A percentile compares a stretch with the other conserved stretches of the same genome.
Conservation (phyloP, 64 coral and sea anemone genomes). For the Cladopsammia gracilis region DNA sequence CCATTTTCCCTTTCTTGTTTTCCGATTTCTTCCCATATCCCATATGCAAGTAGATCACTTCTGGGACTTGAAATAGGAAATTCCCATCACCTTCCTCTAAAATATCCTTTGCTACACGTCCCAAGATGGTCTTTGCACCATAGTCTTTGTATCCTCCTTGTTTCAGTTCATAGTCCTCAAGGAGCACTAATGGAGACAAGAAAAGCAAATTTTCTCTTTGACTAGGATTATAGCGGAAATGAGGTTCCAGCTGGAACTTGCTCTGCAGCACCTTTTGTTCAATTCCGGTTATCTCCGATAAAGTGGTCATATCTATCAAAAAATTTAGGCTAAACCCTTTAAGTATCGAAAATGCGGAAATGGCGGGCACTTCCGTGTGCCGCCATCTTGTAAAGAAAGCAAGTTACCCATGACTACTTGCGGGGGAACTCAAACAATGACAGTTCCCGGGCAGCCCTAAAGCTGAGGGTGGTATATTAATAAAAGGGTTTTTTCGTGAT, state of each 20-base stretch:
- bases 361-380: too few species aligned
- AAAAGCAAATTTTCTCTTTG: conserved; percentile 51
- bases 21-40: conserved; percentile 35
- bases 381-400: too few species aligned
- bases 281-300: conserved; percentile 28
- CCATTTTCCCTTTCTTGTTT: conserved; percentile 47
- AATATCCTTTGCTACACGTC: conserved; percentile 48
- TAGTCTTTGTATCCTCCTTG: conserved; percentile 27
- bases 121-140: conserved; percentile 39
- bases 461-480: too few species aligned
- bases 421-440: too few species aligned
- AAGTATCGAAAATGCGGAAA: too few species aligned
- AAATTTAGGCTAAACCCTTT: too few species aligned
- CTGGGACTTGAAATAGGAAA: conserved; percentile 17
- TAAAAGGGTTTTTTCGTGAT: too few species aligned
- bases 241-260: conserved; percentile 53
- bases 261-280: neutral
- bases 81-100: neutral
- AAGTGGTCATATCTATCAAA: conserved; percentile 49
- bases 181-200: conserved; percentile 48
- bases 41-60: conserved; percentile 33
- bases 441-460: too few species aligned
- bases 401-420: too few species aligned
- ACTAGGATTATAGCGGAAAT: conserved; percentile 20
- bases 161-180: conserved; percentile 31